Evolutionary conservation across 2,888 invertebrate genomes (phyloP).

Genomic region (Rhodophaea formosa): DNA sequence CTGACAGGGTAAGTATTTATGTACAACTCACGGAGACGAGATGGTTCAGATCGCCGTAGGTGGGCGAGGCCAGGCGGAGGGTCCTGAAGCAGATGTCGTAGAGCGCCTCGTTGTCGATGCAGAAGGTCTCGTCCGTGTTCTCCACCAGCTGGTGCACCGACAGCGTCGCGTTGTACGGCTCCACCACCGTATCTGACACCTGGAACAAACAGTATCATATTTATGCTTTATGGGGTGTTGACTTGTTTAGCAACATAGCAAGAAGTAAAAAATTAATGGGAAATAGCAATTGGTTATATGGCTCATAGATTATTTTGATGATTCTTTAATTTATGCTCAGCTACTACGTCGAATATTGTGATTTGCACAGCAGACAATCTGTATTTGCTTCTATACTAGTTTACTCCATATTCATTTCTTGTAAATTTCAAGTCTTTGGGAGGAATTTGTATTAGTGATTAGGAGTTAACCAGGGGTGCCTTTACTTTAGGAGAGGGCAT

Average conservation of each 20-base stretch:
- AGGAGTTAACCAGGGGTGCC: too few species aligned
- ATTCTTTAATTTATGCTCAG: too few species aligned
- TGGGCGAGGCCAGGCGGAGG: conserved; percentile 89
- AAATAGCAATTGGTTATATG: too few species aligned
- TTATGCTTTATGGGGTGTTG: too few species aligned
- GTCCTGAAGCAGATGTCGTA: conserved; percentile 95
- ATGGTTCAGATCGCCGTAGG: conserved; percentile 95
- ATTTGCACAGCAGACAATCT: too few species aligned
- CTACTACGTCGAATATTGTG: too few species aligned
- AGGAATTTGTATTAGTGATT: too few species aligned
- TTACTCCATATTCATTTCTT: not conserved
- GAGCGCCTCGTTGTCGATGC: conserved; percentile 94
- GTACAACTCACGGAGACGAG: conserved; percentile 84
- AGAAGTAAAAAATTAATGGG: too few species aligned
- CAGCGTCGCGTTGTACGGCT: conserved; percentile 93
- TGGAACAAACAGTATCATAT: too few species aligned
- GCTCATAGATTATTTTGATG: too few species aligned
- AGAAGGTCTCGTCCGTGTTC: conserved; percentile 93
- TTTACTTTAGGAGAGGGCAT: conserved; percentile 88
- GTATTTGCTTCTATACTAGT: too few species aligned
- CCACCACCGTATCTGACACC: conserved; percentile 92
- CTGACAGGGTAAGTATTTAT: not conserved
- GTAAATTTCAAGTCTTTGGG: not conserved
- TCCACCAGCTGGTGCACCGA: conserved; percentile 93
- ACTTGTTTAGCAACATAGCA: too few species aligned